Evolutionary conservation across 2,888 invertebrate genomes (phyloP), one percentile per base, ranked within the genome.

Genomic region (Phyllotreta cruciferae): DNA sequence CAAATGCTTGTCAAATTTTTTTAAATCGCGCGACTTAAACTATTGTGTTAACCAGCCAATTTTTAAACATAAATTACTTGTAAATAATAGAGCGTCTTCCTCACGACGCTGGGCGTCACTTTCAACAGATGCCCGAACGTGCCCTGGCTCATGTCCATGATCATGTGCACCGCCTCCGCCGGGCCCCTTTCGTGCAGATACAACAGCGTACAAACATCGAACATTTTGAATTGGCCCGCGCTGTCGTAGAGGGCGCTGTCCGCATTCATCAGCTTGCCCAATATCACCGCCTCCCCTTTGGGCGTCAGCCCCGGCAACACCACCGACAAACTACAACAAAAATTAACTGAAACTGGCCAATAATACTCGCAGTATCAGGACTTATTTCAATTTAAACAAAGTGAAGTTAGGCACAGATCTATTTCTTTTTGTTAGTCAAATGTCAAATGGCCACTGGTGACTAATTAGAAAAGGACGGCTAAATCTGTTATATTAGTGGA

Each of bases 41-140:
- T n/a, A n/a, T n/a, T n/a, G n/a, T n/a, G n/a, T n/a, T n/a, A n/a
- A n/a, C n/a, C n/a, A n/a, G n/a, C n/a, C n/a, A n/a, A n/a, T n/a
- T n/a, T n/a, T n/a, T n/a, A 44, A 9, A 35, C 9, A 34, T 24
- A 1, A 50, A 39, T 9, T 71, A 87, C 88, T 83, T 90, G 90
- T 41, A 91, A 76, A 72, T 86, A 91, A 68, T 83, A 86, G 6
- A 91, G 81, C 69, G 87, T 88, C 76, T 90, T 90, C 71, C 89
- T 90, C 67, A 90, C 79, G 0, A 86, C 84, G 69, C 87, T 81
- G 0, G 90, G 77, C 62, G 86, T 89, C 0, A 91, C 78, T 71
- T 85, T 84, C 5, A 87, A 83, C 1, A 90, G 78, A 72, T 92
- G 91, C 0, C 86, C 85, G 11, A 91, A 78, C 0, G 83, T 80